These are phyloP conservation scores for Sebastes steindachneri DNA, from an alignment of 2,797 vertebrate genomes.

Conservation along the genomic window DNA sequence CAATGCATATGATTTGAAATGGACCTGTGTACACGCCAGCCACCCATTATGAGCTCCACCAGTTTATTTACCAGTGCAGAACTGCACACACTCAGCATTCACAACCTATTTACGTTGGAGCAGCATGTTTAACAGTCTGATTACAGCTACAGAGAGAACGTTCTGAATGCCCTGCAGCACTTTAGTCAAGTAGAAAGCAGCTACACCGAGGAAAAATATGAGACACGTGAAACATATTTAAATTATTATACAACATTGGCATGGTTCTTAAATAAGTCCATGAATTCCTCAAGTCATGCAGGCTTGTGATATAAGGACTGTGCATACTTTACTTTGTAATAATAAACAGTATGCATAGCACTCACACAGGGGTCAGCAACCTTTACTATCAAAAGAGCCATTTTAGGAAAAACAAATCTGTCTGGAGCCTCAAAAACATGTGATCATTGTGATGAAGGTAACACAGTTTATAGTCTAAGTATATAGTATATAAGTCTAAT, in stretches of 20 bases:
- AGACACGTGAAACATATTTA: not conserved
- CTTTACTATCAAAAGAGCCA: too few species aligned
- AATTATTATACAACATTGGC: not conserved
- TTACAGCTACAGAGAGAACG: not conserved
- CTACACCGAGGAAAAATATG: not conserved
- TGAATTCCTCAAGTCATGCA: not conserved
- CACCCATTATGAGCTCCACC: not conserved
- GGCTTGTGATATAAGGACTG: not conserved
- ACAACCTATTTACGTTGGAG: not conserved
- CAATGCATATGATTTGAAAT: not conserved
- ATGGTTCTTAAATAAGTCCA: not conserved
- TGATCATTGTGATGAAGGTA: too few species aligned
- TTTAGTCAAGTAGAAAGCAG: not conserved
- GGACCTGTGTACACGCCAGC: slow-evolving; percentile 10
- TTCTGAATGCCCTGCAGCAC: not conserved
- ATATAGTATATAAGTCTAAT: too few species aligned
- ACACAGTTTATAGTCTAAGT: too few species aligned
- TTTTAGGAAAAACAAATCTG: accelerated
- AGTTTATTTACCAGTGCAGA: not conserved
- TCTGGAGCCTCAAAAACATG: accelerated
- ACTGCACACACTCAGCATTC: not conserved
- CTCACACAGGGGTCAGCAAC: not conserved
- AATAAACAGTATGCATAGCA: not conserved
- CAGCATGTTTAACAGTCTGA: not conserved
- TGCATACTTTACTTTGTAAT: not conserved